Evolutionary conservation across 2,113 vertebrate species (phyloP).

Genomic region (Chaetops frenatus): DNA sequence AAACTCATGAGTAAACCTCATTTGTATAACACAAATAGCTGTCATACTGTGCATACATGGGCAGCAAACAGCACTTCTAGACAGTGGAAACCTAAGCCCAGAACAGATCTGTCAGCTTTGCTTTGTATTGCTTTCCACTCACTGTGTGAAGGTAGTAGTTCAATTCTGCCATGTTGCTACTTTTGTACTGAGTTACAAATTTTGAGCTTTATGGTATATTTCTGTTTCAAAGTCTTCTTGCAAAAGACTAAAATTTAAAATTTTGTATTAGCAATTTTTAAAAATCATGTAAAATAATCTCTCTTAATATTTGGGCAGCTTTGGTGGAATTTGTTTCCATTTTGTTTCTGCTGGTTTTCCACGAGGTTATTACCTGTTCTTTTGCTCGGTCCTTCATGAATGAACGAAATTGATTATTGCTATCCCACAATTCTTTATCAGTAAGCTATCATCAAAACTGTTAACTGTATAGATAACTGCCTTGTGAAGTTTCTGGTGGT

Average conservation of each 20-base stretch:
- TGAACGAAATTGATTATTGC: not conserved
- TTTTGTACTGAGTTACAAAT: not conserved
- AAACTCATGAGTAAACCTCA: not conserved
- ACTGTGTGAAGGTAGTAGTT: not conserved
- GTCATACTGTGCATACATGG: not conserved
- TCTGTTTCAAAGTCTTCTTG: not conserved
- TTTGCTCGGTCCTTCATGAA: not conserved
- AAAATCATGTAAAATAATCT: not conserved
- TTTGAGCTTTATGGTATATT: not conserved
- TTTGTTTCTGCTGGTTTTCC: not conserved
- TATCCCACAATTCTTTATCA: not conserved
- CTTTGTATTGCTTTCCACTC: not conserved
- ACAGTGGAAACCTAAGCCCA: not conserved
- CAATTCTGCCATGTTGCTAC: not conserved
- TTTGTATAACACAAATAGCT: slow-evolving; percentile 21
- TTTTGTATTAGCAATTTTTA: not conserved
- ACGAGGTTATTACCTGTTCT: not conserved
- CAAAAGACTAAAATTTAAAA: not conserved
- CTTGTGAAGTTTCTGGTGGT: not conserved
- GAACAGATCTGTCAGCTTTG: not conserved
- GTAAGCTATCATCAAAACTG: not conserved
- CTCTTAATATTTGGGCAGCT: not conserved
- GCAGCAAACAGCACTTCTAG: not conserved
- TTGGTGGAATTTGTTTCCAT: not conserved
- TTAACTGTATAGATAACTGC: not conserved